Evolutionary conservation across 1,140 invertebrate species (phyloP).

Genomic region (Drosophila subobscura): DNA sequence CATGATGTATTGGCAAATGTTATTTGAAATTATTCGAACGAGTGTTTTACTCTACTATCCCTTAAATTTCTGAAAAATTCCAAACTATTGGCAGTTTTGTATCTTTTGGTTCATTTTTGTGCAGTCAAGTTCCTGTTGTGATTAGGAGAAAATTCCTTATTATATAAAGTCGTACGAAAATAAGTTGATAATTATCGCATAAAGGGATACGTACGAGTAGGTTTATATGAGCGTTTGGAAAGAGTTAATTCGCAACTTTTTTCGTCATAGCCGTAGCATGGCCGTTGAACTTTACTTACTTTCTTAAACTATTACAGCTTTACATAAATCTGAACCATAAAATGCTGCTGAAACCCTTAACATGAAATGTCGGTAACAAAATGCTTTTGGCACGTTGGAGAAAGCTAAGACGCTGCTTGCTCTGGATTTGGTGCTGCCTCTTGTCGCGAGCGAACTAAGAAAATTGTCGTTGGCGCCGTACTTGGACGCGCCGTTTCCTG

Average conservation of each 20-base stretch:
- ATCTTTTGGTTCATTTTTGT: too few species aligned
- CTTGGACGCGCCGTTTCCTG: slow-evolving; percentile 24
- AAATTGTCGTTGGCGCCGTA: slow-evolving; percentile 61
- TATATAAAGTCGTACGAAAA: slow-evolving; percentile 16
- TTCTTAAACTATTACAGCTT: neutral
- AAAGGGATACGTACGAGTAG: too few species aligned
- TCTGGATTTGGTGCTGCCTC: neutral
- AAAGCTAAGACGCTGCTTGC: neutral
- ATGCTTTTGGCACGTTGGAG: slow-evolving; percentile 55
- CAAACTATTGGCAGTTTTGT: too few species aligned
- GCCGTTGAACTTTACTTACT: too few species aligned
- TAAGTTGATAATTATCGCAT: neutral
- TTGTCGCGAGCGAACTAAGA: slow-evolving; percentile 27
- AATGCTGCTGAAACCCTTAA: neutral
- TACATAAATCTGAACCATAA: slow-evolving; percentile 7
- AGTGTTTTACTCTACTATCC: too few species aligned
- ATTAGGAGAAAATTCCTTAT: too few species aligned
- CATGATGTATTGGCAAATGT: slow-evolving; percentile 10
- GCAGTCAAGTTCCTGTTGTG: too few species aligned
- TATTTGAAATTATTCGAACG: slow-evolving; percentile 9
- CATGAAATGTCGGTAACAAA: slow-evolving; percentile 9
- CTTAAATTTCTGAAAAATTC: too few species aligned
- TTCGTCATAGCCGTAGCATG: too few species aligned
- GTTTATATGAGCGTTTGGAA: too few species aligned
- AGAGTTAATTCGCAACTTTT: too few species aligned